Evolutionary conservation across 2,113 vertebrate genomes (phyloP), one percentile per base, ranked within the genome.

Genomic region (Ia io): DNA sequence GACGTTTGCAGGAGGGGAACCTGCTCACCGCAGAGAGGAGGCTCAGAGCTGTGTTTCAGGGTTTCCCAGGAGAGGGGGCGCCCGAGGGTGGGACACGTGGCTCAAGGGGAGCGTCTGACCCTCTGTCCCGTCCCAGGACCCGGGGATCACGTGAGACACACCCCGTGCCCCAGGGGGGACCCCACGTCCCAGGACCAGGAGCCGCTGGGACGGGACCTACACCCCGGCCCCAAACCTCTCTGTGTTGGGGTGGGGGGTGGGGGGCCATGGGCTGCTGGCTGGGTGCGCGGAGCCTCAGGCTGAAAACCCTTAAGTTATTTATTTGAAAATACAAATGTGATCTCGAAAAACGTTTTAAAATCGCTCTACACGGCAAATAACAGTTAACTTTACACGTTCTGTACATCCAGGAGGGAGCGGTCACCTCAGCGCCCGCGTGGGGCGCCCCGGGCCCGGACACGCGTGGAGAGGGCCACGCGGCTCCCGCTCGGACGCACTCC

Each of bases 291-390:
- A 59, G 63, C 49, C 88, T 5, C 0, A 8, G 49, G 22, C 63
- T 28, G 42, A n/a, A 65, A 93, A 30, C n/a, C 35, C 37, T 40
- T 53, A 97, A 97, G 96, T 95, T 96, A 97, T 98, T 98, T 98
- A 98, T 98, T 98, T 96, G 92, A 98, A 98, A 98, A 98, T 98
- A 98, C 96, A 98, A 98, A 98, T 97, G 96, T 91, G 82, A 96
- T 96, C 51, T 59, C 37, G 2, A 35, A 30, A 82, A 59, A 90
- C 49, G 2, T 59, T 80, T 82, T 82, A 20, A 82, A 90, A 59
- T 32, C 3, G 47, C 65, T 70, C 40, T 82, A n/a, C 77, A 71
- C 65, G 0, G 35, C 88, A 82, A 82, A 35, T 71, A 82, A 44
- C 71, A 25, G 37, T n/a, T 28, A 47, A 70, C 88, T 59, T 70